These are phyloP conservation scores for Helicoverpa assulta DNA, from an alignment of 2,888 invertebrate genomes.

Conservation along the genomic window DNA sequence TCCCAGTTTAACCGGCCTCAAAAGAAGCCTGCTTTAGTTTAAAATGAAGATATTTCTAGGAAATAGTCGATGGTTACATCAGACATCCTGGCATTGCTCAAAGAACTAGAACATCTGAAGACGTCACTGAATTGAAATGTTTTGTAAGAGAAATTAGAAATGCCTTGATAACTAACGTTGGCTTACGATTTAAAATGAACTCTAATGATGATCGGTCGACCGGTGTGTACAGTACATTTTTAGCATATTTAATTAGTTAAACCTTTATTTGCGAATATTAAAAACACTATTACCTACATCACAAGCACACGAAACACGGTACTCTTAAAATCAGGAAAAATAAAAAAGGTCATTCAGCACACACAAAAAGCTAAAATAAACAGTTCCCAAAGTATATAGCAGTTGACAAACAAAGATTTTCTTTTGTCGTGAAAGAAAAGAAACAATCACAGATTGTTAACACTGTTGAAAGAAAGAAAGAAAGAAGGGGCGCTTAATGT, in stretches of 20 bases:
- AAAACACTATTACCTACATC: no score
- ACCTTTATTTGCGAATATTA: no score
- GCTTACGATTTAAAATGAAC: no score
- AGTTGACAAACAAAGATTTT: conserved; percentile 50
- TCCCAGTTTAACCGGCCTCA: not conserved
- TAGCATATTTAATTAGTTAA: no score
- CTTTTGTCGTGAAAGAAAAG: conserved; percentile 50
- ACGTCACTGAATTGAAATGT: not conserved
- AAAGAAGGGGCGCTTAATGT: conserved; percentile 67
- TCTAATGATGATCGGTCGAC: no score
- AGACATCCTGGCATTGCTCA: not conserved
- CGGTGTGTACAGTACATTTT: no score
- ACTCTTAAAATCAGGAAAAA: not conserved
- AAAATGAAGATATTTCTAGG: not conserved
- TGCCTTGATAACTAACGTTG: no score
- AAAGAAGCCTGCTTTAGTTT: not conserved
- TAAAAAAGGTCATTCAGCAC: conserved; percentile 8
- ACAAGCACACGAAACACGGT: no score
- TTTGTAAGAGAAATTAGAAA: no score
- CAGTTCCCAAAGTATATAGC: conserved; percentile 16
- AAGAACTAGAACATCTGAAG: not conserved
- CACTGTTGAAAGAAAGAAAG: conserved; percentile 40
- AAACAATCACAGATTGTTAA: conserved; percentile 65
- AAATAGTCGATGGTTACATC: not conserved
- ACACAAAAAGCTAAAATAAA: conserved; percentile 16